Percentiles rank a stretch among this genome's conserved stretches.
Evolutionary conservation across 2,888 invertebrate species (phyloP).

Genomic region (Leuctra nigra): DNA sequence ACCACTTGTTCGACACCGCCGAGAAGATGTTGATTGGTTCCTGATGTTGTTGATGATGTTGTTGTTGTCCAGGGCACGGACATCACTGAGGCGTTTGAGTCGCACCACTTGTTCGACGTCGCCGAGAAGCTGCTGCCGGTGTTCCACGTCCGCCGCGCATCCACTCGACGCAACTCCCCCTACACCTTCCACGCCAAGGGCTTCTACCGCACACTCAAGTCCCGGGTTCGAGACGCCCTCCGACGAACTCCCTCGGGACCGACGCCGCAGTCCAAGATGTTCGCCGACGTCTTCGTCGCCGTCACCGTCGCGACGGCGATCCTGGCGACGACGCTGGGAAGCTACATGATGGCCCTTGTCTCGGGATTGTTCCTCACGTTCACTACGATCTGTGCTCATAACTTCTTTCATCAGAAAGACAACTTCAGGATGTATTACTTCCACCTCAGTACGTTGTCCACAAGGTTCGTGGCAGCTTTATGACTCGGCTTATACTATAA

Average conservation of each 20-base stretch:
- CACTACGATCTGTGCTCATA: conserved; percentile 59
- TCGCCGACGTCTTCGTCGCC: conserved; percentile 38
- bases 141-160: conserved; percentile 49
- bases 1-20: too few species aligned
- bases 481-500: background rate
- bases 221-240: conserved; percentile 18
- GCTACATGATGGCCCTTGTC: conserved; percentile 39
- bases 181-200: conserved; percentile 67
- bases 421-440: conserved; percentile 75
- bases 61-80: conserved; percentile 56
- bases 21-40: too few species aligned
- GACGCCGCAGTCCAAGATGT: conserved; percentile 5
- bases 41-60: background rate
- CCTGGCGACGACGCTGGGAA: conserved; percentile 29
- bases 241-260: conserved; percentile 10
- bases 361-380: conserved; percentile 53
- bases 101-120: conserved; percentile 56
- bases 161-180: conserved; percentile 57
- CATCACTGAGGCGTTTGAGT: conserved; percentile 46
- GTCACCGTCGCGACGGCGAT: conserved; percentile 39
- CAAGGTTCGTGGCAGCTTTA: conserved; percentile 44
- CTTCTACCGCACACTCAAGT: conserved; percentile 59
- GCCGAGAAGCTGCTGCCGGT: conserved; percentile 48
- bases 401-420: conserved; percentile 68
- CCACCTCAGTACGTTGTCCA: conserved; percentile 60